Evolutionary conservation across 2,797 vertebrate species (phyloP), one percentile per base, ranked within the genome.

Genomic region (Lerista edwardsae): DNA sequence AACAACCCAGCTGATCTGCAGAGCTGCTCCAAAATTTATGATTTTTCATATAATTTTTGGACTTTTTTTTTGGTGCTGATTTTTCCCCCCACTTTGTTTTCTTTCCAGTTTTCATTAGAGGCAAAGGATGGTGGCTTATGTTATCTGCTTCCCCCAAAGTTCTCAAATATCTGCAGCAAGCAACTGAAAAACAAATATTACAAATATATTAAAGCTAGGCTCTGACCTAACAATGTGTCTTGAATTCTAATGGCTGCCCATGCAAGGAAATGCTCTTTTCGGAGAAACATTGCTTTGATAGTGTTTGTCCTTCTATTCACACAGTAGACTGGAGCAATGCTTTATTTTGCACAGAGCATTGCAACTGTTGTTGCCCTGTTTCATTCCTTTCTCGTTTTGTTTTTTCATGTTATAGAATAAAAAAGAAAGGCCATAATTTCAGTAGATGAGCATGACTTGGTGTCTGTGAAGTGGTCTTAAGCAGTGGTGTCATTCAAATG

Each of bases 391-490:
- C 82, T 89, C 83, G 2, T 9, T 29, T 79, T 41, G 19, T 6
- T 59, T 31, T 81, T 78, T 61, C 79, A 23, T 72, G 78, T n/a
- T 2, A 17, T 75, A 78, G 77, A 83, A 65, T 59, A 9, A 75
- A 79, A 10, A 12, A 15, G 57, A 25, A 77, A 83, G 2, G 39
- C 73, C 10, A 3, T 19, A 79, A 2, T 55, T 0, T 29, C n/a
- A 29, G 10, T 15, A 57, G 51, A 76, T 9, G 3, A 91, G 25
- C 25, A n/a, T 4, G 62, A 1, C 59, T 89, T 90, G n/a, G 64
- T 21, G 39, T 68, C 11, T 51, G 41, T 47, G 39, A n/a, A 12
- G 17, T 11, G 39, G n/a, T 31, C 29, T 74, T 25, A 51, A 51
- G 3, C n/a, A n/a, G n/a, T n/a, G n/a, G n/a, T n/a, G n/a, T n/a